Base-by-base conservation (phyloP, 2,797 vertebrate species). In the Silurus aristotelis region DNA sequence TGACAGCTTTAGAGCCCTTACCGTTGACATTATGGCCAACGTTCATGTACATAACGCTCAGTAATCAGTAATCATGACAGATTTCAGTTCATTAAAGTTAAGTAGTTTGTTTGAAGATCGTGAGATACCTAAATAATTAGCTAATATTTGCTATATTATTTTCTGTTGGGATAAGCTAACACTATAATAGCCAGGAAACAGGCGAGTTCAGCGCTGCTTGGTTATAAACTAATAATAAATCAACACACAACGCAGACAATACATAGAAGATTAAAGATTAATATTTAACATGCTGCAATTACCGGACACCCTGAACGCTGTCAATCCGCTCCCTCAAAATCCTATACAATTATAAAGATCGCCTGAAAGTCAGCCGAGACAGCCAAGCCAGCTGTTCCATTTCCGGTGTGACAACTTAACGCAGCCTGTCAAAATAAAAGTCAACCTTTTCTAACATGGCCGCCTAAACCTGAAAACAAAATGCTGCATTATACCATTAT, bases 351-450 rank as follows among this genome's bases (percentile, higher is more conserved):
- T 56, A 7, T 55, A 75, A 82, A 58, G 20, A 85, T 56, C 84
- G 60, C 22, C 84, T 72, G 48, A 85, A 85, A 48, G 27, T 75
- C 84, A 75, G 22, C 61, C 46, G 22, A 63, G 17, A 60, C 56
- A 8, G 43, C 22, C 77, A 82, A 56, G 20, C 10, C 78, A 63
- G 19, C 20, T 43, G 67, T 25, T 82, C 76, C 19, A 80, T 71
- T 82, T 82, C 84, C 79, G 15, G 46, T 31, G 27, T 22, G 84
- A 43, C 14, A 58, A n/a, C 27, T n/a, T 25, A 20, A 9, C 0
- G 3, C 60, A n/a, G 14, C 5, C 14, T 82, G 60, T 85, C 84
- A 85, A 82, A 85, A 85, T 85, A 85, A 85, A 82, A 71, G 84
- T 75, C 77, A 8, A 1, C 19, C 0, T 6, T 6, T 12, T 8